phyloP scores from a whole-genome alignment of 2,113 vertebrate genomes.

The Morone saxatilis region DNA sequence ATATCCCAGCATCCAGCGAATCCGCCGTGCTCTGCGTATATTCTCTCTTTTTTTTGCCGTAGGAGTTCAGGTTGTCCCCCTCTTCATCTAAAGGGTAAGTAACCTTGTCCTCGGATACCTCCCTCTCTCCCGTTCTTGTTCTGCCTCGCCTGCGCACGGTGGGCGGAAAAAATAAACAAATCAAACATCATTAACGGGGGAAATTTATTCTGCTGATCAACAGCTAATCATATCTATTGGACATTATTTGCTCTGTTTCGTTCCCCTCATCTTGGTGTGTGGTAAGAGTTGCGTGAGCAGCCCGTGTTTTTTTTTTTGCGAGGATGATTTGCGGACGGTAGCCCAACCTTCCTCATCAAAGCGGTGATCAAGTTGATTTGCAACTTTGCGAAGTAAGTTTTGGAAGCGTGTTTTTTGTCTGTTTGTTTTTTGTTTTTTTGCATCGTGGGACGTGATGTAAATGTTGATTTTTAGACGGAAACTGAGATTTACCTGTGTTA shows the following conservation, averaged over 20 bases:
- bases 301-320: conserved; percentile 28
- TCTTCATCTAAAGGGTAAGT: conserved; percentile 80
- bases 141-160: conserved; percentile 62
- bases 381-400: conserved; percentile 79
- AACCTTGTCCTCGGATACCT: conserved; percentile 79
- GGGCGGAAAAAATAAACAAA: conserved; percentile 72
- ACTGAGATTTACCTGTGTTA: conserved; percentile 12
- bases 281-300: conserved; percentile 61
- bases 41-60: conserved; percentile 35
- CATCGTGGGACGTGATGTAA: not conserved
- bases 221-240: conserved; percentile 43
- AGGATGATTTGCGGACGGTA: conserved; percentile 72
- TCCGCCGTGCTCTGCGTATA: conserved; percentile 34
- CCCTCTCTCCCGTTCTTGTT: conserved; percentile 57
- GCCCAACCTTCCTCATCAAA: conserved; percentile 72
- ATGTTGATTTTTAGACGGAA: not conserved
- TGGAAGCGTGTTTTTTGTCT: not conserved
- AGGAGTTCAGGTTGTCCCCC: conserved; percentile 71
- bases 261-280: conserved; percentile 51
- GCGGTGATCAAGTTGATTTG: conserved; percentile 72
- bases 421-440: not conserved
- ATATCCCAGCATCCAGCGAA: conserved; percentile 30
- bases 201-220: conserved; percentile 41
- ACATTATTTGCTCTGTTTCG: conserved; percentile 40
- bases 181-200: conserved; percentile 50